Evolutionary conservation across 1,140 invertebrate species (phyloP), one percentile per base, ranked within the genome.

Genomic region (Coelopa frigida): DNA sequence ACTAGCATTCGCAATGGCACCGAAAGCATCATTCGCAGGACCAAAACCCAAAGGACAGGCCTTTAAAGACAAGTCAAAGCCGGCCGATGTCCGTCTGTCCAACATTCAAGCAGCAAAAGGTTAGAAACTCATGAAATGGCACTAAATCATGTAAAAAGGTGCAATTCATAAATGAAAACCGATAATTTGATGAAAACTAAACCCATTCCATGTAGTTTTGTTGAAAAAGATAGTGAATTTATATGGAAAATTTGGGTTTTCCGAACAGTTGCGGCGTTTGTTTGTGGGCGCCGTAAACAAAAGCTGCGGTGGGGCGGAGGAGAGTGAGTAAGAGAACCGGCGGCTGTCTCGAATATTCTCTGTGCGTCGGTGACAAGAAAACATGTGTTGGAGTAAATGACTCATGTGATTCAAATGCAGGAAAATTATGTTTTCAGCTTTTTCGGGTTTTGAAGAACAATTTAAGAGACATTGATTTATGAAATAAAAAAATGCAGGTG

Each of bases 81-180:
- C 94, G 11, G 78, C 81, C 12, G 91, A 96, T 75, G 94, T 99
- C 64, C 82, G 96, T 37, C 77, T 79, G 46, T 96, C 92, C 59
- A 99, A 99, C 70, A 98, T 99, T 51, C 84, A 84, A 70, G 96
- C 96, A 52, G 95, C 93, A 20, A 99, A 99, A 87, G 90, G 93
- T 95, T 79, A 73, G 57, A 52, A 56, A 52, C 49, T 20, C 4
- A 45, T n/a, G 12, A 29, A 49, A 52, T 31, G n/a, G n/a, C n/a
- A n/a, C n/a, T n/a, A n/a, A 29, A 18, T 24, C 18, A 14, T 35
- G 5, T 35, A 17, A 35, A 15, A 35, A 29, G 27, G n/a, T 29
- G n/a, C 7, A 29, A 29, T 29, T n/a, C n/a, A n/a, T 29, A 29
- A 29, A 29, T 29, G 27, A 29, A 15, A 26, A 24, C 11, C 29